Conservation (phyloP, 2,113 vertebrate species). For the Peromyscus leucopus region DNA sequence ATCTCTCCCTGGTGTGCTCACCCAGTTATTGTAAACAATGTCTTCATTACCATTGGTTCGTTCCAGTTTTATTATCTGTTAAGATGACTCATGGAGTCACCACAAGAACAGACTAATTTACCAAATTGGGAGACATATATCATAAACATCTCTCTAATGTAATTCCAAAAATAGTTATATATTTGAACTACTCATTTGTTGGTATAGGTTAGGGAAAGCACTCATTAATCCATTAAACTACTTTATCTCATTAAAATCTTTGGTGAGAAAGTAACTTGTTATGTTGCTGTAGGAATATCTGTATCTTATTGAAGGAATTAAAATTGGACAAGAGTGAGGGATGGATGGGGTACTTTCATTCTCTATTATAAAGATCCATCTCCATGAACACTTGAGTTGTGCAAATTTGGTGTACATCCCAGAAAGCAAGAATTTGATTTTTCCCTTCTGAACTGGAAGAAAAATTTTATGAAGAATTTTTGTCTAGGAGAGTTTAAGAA, state of each 20-base stretch:
- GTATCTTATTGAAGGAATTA: neutral
- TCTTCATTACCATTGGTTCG: neutral
- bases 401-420: conserved; percentile 81
- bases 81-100: neutral
- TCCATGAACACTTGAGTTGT: conserved; percentile 68
- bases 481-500: conserved; percentile 86
- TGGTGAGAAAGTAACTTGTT: neutral
- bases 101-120: neutral
- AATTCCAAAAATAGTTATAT: neutral
- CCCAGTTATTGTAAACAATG: neutral
- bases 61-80: neutral
- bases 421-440: conserved; percentile 82
- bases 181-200: neutral
- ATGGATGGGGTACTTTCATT: neutral
- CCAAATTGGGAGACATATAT: neutral
- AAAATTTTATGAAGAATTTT: conserved; percentile 84
- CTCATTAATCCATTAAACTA: too few relatives aligned
- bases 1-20: neutral
- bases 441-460: conserved; percentile 80
- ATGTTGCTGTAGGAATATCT: neutral
- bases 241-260: neutral
- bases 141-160: neutral
- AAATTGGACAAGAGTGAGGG: neutral
- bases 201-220: neutral
- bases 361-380: neutral